Evolutionary conservation across 2,888 invertebrate genomes (phyloP).

Genomic region (Platycnemis pennipes): DNA sequence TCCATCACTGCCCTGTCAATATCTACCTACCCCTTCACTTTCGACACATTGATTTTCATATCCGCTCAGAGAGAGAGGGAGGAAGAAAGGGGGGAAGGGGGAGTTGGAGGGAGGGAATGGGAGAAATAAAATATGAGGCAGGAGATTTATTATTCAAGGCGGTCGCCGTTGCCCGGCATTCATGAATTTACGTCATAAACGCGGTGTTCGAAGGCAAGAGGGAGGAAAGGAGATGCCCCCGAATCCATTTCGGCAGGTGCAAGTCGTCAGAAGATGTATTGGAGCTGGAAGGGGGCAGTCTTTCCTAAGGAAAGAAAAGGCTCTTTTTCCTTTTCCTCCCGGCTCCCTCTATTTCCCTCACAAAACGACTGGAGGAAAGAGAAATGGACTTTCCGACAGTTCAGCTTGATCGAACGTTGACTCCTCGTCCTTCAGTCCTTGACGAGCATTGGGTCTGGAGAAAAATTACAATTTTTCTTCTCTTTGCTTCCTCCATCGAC

Average conservation of each 20-base stretch:
- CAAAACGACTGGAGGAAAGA: neutral
- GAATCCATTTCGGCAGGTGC: neutral
- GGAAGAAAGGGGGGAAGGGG: neutral
- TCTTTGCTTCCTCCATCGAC: neutral
- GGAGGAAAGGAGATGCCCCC: neutral
- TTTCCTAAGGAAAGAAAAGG: neutral
- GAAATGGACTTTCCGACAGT: neutral
- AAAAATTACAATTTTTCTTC: neutral
- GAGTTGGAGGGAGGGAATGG: neutral
- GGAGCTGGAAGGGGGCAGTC: neutral
- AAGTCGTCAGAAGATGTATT: neutral
- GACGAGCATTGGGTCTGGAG: neutral
- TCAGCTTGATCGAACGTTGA: neutral
- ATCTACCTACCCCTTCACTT: neutral
- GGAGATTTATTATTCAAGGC: slow-evolving; percentile 3
- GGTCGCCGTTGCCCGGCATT: neutral
- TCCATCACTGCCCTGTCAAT: neutral
- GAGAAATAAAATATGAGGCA: neutral
- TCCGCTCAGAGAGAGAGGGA: neutral
- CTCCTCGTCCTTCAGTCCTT: neutral
- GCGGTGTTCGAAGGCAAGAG: neutral
- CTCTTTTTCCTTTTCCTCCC: neutral
- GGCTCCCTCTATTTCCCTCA: neutral
- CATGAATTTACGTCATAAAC: neutral
- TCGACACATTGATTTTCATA: slow-evolving; percentile 10